Evolutionary conservation across 37 sponge, comb jelly and placozoan genomes (phyloP), one percentile per base, ranked within the genome.

Genomic region (Spongia lamella): DNA sequence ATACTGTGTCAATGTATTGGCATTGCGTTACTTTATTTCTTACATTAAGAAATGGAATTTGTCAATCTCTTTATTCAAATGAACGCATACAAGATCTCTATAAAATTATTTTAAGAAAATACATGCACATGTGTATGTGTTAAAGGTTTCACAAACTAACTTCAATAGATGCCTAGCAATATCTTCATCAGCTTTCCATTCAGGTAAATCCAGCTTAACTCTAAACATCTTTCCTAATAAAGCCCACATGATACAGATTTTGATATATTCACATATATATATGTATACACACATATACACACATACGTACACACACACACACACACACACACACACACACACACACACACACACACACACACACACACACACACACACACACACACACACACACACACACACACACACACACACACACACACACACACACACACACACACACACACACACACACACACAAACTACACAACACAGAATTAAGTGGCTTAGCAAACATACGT

Each of bases 11-110:
- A 59, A 17, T 39, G 9, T 13, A 13, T 43, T 43, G 47, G 5
- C 5, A 43, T 9, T 13, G 60, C 60, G 11, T 27, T 43, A 43
- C 47, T 43, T 43, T 5, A 43, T 5, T 31, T 65, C 86, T 82
- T 37, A 92, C 82, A 98, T 76, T 31, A 98, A 80, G 26, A 94
- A 57, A 67, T 92, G 86, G 79, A 92, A 98, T 73, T 98, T 98
- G 79, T 98, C 99, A 2, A 82, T 38, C 30, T 89, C 82, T 37
- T 64, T 78, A 3, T 56, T 51, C 47, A 98, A 76, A 63, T 98
- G 95, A 21, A 98, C 95, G 47, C 85, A 74, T 31, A 98, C 84
- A 29, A 86, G 61, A 3, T 92, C 85, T 66, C 89, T 93, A 47
- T 11, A 78, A 33, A 52, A n/a, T n/a, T n/a, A n/a, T n/a, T n/a